Percentiles rank a stretch among this genome's conserved stretches.
These are phyloP conservation scores for Platycheirus albimanus DNA, from an alignment of 2,888 invertebrate genomes.

Conservation along the genomic window DNA sequence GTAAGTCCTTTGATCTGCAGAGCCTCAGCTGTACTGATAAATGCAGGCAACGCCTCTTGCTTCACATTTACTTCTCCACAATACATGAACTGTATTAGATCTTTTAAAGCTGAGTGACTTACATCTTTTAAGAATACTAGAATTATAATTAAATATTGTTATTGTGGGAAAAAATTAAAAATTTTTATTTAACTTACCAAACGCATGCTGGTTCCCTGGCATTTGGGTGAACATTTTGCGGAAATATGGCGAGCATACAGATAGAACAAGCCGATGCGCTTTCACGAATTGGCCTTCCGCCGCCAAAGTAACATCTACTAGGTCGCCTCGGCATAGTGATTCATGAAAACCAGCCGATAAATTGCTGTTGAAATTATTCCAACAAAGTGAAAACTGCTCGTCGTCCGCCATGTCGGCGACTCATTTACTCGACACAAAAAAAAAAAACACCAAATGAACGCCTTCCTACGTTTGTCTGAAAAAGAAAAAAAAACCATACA, in stretches of 20 bases:
- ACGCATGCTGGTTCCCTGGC: constrained; percentile 87
- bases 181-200: constrained; percentile 82
- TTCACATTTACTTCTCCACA: constrained; percentile 89
- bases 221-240: constrained; percentile 88
- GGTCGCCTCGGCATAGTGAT: constrained; percentile 87
- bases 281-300: constrained; percentile 88
- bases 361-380: constrained; percentile 90
- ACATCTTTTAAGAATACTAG: constrained; percentile 88
- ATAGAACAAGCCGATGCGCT: constrained; percentile 88
- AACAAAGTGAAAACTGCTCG: constrained; percentile 89
- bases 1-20: constrained; percentile 89
- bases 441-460: constrained; percentile 43
- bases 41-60: constrained; percentile 88
- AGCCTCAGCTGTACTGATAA: constrained; percentile 89
- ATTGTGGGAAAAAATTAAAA: background rate
- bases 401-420: constrained; percentile 87
- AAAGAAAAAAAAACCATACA: constrained; percentile 7
- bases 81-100: constrained; percentile 89
- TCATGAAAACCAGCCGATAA: constrained; percentile 89
- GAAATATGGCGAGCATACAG: constrained; percentile 89
- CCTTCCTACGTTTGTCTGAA: constrained; percentile 35
- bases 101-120: constrained; percentile 87
- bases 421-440: constrained; percentile 44
- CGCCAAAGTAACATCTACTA: constrained; percentile 88
- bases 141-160: constrained; percentile 76